These are phyloP conservation scores for Onychomys torridus DNA, from an alignment of 2,797 vertebrate species.

Conservation along the genomic window DNA sequence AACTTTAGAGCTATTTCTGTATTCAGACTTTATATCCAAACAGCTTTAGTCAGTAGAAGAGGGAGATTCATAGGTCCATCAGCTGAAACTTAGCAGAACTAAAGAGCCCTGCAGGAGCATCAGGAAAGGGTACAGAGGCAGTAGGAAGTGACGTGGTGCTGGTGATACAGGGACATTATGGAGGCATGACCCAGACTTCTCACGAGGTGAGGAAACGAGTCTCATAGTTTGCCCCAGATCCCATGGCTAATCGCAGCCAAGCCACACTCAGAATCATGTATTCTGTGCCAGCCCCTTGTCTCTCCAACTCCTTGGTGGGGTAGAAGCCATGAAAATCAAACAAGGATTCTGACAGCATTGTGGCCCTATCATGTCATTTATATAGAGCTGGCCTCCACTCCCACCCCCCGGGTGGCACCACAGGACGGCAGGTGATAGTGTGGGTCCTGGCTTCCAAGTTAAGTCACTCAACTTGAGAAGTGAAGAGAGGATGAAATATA, in stretches of 20 bases:
- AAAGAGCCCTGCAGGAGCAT: background rate
- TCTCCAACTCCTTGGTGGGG: background rate
- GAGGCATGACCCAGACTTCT: background rate
- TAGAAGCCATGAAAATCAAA: background rate
- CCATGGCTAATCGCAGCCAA: background rate
- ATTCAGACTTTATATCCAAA: background rate
- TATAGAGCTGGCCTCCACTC: background rate
- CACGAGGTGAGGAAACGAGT: background rate
- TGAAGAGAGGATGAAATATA: slow-evolving; percentile 39
- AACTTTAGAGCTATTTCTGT: background rate
- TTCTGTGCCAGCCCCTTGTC: background rate
- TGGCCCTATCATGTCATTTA: accelerated
- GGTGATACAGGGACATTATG: background rate
- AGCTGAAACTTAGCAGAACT: background rate
- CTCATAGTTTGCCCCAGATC: background rate
- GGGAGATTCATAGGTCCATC: background rate
- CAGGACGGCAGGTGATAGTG: background rate
- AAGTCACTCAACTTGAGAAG: slow-evolving; percentile 58
- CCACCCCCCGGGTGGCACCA: background rate
- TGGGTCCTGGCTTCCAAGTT: slow-evolving; percentile 5
- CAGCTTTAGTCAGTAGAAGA: background rate
- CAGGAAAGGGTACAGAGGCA: background rate
- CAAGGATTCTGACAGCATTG: background rate
- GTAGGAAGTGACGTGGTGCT: too few species aligned
- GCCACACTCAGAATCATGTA: background rate